Percentiles rank a stretch among this genome's conserved stretches.
Evolutionary conservation across 2,113 vertebrate genomes (phyloP).

Genomic region (Panurus biarmicus): DNA sequence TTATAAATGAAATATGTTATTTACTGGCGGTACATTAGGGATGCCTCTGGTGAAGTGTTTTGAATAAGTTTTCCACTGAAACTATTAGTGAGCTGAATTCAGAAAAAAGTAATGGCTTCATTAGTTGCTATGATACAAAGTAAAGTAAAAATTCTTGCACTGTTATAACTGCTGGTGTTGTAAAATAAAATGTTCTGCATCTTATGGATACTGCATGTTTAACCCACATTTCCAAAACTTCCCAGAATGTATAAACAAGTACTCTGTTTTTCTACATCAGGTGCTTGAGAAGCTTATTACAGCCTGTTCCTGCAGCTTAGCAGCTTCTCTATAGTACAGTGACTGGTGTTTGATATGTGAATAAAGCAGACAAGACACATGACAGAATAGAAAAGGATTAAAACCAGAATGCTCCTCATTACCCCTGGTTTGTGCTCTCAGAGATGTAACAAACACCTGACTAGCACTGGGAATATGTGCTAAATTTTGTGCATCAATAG

Average conservation of each 20-base stretch:
- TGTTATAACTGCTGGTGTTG: not conserved
- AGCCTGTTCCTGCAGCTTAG: not conserved
- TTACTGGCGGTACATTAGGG: not conserved
- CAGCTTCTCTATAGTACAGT: not conserved
- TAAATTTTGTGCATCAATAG: not conserved
- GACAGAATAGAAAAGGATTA: constrained; percentile 13
- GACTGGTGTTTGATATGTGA: constrained; percentile 2
- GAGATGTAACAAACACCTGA: not conserved
- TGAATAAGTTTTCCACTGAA: constrained; percentile 24
- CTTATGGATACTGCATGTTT: constrained; percentile 43
- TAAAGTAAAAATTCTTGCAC: constrained; percentile 13
- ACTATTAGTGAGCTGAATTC: constrained; percentile 1
- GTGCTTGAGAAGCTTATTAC: constrained; percentile 39
- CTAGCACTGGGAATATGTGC: not conserved
- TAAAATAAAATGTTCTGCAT: not conserved
- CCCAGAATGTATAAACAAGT: not conserved
- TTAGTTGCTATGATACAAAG: constrained; percentile 49
- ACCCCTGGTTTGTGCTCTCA: not conserved
- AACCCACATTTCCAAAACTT: constrained; percentile 29
- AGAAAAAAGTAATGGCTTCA: not conserved
- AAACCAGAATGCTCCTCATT: not conserved
- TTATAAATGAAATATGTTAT: constrained; percentile 39
- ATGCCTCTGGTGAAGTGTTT: constrained; percentile 8
- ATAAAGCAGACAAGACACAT: constrained; percentile 26
- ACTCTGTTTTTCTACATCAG: not conserved